phyloP scores from a whole-genome alignment of 2,888 invertebrate genomes.

The Andricus quercusramuli region DNA sequence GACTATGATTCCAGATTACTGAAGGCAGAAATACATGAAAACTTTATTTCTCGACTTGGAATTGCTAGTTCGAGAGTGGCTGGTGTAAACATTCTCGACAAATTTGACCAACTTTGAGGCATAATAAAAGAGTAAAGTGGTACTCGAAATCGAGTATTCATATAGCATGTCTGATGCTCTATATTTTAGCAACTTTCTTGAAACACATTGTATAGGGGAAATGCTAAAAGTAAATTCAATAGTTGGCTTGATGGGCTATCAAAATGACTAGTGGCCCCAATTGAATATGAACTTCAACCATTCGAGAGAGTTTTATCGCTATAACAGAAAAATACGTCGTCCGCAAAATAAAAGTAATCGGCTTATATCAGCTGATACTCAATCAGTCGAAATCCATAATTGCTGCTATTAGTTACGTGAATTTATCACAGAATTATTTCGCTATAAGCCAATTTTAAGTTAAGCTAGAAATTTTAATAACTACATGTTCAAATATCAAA shows the following conservation, averaged over 20 bases:
- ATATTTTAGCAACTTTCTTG: neutral
- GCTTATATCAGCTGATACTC: neutral
- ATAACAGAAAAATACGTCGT: neutral
- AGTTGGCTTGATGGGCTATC: conserved; percentile 4
- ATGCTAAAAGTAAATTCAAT: neutral
- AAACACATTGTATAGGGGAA: neutral
- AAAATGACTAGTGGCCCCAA: neutral
- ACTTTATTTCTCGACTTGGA: conserved; percentile 10
- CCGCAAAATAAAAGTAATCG: neutral
- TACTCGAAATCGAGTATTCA: neutral
- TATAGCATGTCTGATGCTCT: neutral
- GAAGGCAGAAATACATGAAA: conserved; percentile 6
- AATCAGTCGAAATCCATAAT: neutral
- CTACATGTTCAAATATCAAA: too few relatives aligned
- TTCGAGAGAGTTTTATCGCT: neutral
- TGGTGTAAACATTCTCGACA: conserved; percentile 4
- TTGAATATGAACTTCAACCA: neutral
- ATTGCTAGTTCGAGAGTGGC: neutral
- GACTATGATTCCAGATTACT: conserved; percentile 56
- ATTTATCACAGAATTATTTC: neutral
- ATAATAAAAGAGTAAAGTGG: conserved; percentile 7
- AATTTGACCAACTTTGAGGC: neutral
- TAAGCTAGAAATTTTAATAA: too few relatives aligned
- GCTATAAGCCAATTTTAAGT: too few relatives aligned
- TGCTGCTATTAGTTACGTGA: neutral